Percentiles rank a stretch among this genome's conserved stretches.
These are phyloP conservation scores for Enteromius anoplus DNA, from an alignment of 2,797 vertebrate species.

Conservation along the genomic window DNA sequence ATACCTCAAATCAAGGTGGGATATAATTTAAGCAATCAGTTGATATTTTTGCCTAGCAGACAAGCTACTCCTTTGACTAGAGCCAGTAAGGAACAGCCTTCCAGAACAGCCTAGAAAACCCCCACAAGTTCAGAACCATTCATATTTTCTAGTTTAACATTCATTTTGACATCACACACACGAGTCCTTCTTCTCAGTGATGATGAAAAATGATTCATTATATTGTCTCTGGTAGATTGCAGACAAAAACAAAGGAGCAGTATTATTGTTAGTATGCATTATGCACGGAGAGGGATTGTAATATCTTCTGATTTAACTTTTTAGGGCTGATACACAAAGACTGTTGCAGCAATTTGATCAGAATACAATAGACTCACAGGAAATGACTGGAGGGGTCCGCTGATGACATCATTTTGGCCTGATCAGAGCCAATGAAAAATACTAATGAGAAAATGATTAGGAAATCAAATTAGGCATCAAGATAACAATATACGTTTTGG, in stretches of 20 bases:
- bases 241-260: background rate
- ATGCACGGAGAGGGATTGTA: background rate
- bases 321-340: constrained; percentile 43
- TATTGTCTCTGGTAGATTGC: background rate
- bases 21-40: background rate
- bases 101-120: background rate
- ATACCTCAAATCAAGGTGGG: background rate
- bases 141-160: background rate
- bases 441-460: constrained; percentile 35
- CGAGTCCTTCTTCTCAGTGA: background rate
- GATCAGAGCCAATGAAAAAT: constrained; percentile 29
- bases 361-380: constrained; percentile 27
- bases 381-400: constrained; percentile 27
- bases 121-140: background rate
- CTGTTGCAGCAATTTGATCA: constrained; percentile 35
- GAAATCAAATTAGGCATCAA: constrained; percentile 55
- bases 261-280: background rate
- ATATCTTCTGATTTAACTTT: background rate
- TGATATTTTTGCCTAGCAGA: background rate
- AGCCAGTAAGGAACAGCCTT: background rate
- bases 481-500: constrained; percentile 39
- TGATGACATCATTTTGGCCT: constrained; percentile 21
- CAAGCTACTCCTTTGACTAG: background rate
- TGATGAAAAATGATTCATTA: background rate
- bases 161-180: background rate